Percentiles rank a stretch among this genome's conserved stretches.
Conservation (phyloP, 2,113 vertebrate genomes). For the Forbesichthys papilliferus region DNA sequence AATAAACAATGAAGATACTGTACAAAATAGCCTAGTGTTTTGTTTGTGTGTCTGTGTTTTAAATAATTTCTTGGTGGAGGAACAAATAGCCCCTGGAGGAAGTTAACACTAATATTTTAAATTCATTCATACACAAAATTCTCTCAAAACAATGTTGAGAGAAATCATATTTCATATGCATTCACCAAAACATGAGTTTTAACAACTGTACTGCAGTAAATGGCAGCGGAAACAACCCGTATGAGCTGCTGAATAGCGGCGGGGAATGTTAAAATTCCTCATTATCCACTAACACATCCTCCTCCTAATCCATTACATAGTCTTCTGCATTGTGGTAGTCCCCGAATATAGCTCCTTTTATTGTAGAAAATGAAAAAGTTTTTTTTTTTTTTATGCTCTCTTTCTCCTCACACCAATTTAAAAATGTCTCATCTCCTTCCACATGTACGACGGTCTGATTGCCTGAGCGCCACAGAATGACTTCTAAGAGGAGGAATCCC, state of each 20-base stretch:
- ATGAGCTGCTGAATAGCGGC: conserved; percentile 59
- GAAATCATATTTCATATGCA: conserved; percentile 27
- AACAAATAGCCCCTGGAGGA: conserved; percentile 27
- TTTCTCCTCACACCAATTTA: conserved; percentile 70
- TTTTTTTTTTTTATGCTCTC: conserved; percentile 47
- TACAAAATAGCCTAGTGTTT: conserved; percentile 1
- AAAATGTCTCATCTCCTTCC: conserved; percentile 77
- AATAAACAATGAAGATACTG: no score
- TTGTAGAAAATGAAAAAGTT: conserved; percentile 76
- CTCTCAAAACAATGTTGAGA: conserved; percentile 59
- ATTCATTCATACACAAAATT: conserved; percentile 47
- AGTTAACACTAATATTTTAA: conserved; percentile 52
- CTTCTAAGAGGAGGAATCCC: conserved; percentile 72
- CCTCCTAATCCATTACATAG: conserved; percentile 72
- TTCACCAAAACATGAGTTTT: conserved; percentile 6
- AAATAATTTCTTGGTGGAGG: conserved; percentile 52
- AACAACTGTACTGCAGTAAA: conserved; percentile 36
- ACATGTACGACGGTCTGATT: conserved; percentile 75
- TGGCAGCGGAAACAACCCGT: conserved; percentile 39
- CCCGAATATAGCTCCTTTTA: conserved; percentile 72
- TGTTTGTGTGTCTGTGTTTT: conserved; percentile 4
- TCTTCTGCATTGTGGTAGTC: conserved; percentile 72
- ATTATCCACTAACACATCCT: conserved; percentile 64
- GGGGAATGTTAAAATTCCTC: conserved; percentile 69
- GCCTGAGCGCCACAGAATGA: conserved; percentile 70